These are phyloP conservation scores for Morpho achilles DNA, from an alignment of 2,888 invertebrate species.

Conservation along the genomic window DNA sequence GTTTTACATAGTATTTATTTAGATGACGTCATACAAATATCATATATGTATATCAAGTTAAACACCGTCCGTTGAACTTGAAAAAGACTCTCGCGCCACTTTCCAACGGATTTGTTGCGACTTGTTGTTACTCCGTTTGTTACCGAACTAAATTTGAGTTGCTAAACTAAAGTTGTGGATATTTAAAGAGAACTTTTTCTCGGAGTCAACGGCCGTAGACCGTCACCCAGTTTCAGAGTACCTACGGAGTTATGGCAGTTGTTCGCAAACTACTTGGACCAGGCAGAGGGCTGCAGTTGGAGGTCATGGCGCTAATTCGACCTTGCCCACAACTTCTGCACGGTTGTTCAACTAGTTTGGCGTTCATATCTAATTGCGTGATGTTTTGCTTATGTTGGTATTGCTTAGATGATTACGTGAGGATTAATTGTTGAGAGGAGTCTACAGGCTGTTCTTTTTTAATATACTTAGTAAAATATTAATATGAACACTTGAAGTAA, in stretches of 20 bases:
- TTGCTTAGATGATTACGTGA: constrained; percentile 7
- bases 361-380: constrained; percentile 40
- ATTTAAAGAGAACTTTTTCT: constrained; percentile 79
- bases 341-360: constrained; percentile 35
- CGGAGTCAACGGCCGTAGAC: constrained; percentile 77
- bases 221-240: constrained; percentile 78
- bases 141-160: constrained; percentile 78
- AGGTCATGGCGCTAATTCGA: constrained; percentile 76
- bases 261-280: constrained; percentile 75
- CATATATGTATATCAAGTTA: constrained; percentile 14
- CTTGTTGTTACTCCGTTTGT: constrained; percentile 76
- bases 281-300: constrained; percentile 67
- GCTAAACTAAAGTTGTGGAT: constrained; percentile 77
- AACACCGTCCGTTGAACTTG: constrained; percentile 54
- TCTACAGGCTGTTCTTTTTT: no score
- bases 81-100: constrained; percentile 77
- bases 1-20: no score
- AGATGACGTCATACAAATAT: no score
- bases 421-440: not conserved
- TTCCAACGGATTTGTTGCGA: constrained; percentile 69
- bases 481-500: no score
- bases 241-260: constrained; percentile 78
- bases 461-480: no score
- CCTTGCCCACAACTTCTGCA: constrained; percentile 68
- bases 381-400: constrained; percentile 13